Percentiles rank a stretch among this genome's conserved stretches.
phyloP scores from a whole-genome alignment of 2,113 vertebrate genomes.

The Terrapene triunguis region DNA sequence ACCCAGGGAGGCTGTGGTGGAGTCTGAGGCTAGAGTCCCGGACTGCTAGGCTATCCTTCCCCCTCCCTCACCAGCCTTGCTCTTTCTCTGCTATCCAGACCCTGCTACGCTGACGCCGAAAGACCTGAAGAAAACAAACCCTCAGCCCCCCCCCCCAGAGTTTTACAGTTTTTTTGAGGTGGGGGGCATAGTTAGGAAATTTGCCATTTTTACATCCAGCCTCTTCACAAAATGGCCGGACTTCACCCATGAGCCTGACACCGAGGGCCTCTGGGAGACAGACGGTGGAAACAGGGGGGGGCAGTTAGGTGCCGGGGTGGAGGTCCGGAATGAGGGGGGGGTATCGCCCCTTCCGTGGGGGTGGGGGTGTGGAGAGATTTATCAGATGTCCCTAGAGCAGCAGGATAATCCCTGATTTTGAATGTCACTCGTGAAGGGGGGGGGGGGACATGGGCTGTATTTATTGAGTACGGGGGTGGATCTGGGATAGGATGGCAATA shows the following conservation, averaged over 20 bases:
- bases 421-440: background rate
- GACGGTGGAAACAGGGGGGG: background rate
- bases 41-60: background rate
- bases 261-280: background rate
- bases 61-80: background rate
- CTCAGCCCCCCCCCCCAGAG: background rate
- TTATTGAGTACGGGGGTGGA: background rate
- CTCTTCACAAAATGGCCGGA: background rate
- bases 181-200: background rate
- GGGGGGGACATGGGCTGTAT: background rate
- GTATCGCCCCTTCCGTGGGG: background rate
- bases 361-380: background rate
- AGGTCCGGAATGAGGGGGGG: background rate
- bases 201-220: background rate
- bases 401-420: background rate
- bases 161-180: background rate
- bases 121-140: background rate
- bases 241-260: background rate
- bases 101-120: background rate
- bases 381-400: background rate
- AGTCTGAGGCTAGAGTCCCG: background rate
- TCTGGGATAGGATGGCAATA: background rate
- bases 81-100: background rate
- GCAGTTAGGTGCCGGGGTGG: background rate
- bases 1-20: background rate